Evolutionary conservation across 2,113 vertebrate genomes (phyloP).

Genomic region (Eubucco bourcierii): DNA sequence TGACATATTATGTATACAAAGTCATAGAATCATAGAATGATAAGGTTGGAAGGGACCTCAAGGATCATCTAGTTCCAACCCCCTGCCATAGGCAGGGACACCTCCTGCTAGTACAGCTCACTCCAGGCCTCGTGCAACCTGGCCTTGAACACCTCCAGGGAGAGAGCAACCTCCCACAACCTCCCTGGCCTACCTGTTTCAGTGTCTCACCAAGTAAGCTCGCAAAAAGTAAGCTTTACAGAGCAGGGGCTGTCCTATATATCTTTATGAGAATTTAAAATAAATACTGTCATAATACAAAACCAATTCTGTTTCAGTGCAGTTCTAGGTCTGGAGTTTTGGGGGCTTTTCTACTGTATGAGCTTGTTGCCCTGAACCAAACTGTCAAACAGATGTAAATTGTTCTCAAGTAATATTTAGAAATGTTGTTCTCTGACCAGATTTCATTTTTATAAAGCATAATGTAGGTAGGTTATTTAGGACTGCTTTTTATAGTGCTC

Average conservation of each 20-base stretch:
- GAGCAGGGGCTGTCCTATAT: fast-evolving
- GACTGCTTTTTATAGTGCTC: neutral
- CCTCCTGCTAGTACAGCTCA: no score
- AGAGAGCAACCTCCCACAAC: no score
- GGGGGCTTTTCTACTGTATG: neutral
- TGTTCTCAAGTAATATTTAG: neutral
- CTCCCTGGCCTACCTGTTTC: no score
- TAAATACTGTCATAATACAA: neutral
- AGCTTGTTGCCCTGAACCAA: neutral
- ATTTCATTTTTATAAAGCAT: neutral
- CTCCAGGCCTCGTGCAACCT: no score
- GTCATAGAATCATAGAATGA: no score
- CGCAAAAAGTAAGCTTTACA: neutral
- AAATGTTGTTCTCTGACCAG: neutral
- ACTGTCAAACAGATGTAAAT: neutral
- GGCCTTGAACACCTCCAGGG: no score
- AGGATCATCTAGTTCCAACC: no score
- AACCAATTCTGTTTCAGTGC: neutral
- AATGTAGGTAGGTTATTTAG: neutral
- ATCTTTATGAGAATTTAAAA: neutral
- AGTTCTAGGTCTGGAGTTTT: neutral
- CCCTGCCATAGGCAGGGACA: no score
- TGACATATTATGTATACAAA: neutral
- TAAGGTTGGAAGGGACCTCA: no score
- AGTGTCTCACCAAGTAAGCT: no score